Percentiles rank a stretch among this genome's conserved stretches.
Evolutionary conservation across 2,113 vertebrate species (phyloP).

Genomic region (Turnix velox): DNA sequence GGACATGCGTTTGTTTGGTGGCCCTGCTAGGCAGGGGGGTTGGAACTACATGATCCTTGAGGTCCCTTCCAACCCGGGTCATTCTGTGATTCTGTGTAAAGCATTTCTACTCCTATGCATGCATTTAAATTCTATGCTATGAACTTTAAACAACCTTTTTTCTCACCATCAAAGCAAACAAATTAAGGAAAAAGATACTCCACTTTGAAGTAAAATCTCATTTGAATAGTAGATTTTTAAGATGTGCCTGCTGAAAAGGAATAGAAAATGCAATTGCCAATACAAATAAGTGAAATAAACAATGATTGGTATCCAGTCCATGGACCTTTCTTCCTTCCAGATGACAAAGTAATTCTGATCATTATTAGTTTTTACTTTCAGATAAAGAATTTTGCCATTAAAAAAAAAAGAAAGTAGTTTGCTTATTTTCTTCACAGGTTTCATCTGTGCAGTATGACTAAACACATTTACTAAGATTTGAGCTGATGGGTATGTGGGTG

Average conservation of each 20-base stretch:
- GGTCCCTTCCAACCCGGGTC: too few species aligned
- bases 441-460: neutral
- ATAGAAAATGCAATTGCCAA: neutral
- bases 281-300: neutral
- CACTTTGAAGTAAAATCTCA: neutral
- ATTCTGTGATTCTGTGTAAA: too few species aligned
- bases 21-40: too few species aligned
- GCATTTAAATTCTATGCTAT: neutral
- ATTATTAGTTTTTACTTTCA: neutral
- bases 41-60: too few species aligned
- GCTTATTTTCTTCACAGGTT: neutral
- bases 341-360: neutral
- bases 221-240: neutral
- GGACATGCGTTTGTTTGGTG: too few species aligned
- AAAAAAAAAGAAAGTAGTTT: too few species aligned
- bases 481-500: neutral
- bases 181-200: neutral
- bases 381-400: too few species aligned
- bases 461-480: neutral
- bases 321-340: neutral
- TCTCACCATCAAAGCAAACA: neutral
- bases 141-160: neutral
- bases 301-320: neutral
- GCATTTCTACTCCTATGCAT: neutral
- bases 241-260: neutral